Evolutionary conservation across 2,888 invertebrate genomes (phyloP), one percentile per base, ranked within the genome.

Genomic region (Anthophora plumipes): DNA sequence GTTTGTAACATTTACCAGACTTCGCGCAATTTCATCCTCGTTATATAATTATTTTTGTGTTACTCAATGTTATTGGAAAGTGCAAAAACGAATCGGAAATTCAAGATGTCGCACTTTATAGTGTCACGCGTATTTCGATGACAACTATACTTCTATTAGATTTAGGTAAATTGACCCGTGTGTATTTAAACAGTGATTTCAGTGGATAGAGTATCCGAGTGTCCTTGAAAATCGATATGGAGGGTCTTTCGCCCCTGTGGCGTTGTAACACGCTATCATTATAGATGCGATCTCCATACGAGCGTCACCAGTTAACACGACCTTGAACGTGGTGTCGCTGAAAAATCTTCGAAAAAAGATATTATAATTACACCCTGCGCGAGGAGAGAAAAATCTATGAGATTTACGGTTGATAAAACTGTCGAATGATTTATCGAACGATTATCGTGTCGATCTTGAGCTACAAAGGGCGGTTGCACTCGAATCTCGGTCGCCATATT

Each of bases 171-270:
- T 11, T 11, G 11, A n/a, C 22, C 25, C 20, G 37, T 52, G 37
- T n/a, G 25, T 14, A 22, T 37, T n/a, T 22, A 6, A 43, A 39
- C 31, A 11, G 22, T 64, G 43, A 64, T 82, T 82, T 76, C 20
- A 31, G 52, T 48, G 25, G 41, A 52, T 43, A 66, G 48, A 41
- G 14, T 14, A 17, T 17, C 22, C 2, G 43, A 43, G 31, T 80
- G 76, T 50, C 78, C 81, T 86, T 79, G 81, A 83, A 81, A 57
- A 83, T 83, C 84, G 86, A 81, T 83, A 86, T 48, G 43, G 57
- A 69, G 71, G 78, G 84, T 83, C 78, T 86, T 85, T 85, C 86
- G 86, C 81, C 84, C 31, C 78, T 48, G 20, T 25, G 43, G 52
- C 31, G 50, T 43, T n/a, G 52, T 46, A 68, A 68, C 81, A 83